These are phyloP conservation scores for Mixornis gularis DNA, from an alignment of 2,113 vertebrate species.

Conservation along the genomic window DNA sequence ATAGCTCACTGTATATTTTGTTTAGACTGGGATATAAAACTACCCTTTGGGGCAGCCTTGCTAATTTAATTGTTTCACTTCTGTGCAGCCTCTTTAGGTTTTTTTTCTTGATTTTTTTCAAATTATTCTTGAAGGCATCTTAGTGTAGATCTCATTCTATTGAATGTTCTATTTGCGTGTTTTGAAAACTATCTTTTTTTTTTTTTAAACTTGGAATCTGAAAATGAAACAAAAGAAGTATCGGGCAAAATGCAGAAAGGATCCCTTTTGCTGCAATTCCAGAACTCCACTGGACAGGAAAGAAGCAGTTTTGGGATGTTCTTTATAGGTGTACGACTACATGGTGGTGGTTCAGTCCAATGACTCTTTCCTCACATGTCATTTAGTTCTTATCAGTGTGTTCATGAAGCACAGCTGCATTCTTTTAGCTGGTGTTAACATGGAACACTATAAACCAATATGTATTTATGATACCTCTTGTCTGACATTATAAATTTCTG, in stretches of 20 bases:
- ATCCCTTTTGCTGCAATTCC: not conserved
- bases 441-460: not conserved
- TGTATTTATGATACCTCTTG: not conserved
- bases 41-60: not conserved
- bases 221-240: not conserved
- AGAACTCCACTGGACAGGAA: not conserved
- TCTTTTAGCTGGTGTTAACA: not conserved
- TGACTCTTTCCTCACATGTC: not conserved
- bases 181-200: not conserved
- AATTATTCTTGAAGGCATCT: not conserved
- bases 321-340: not conserved
- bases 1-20: not conserved
- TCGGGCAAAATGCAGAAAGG: not conserved
- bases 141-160: not conserved
- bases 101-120: not conserved
- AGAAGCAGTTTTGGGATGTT: not conserved
- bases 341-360: not conserved
- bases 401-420: not conserved
- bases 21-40: not conserved
- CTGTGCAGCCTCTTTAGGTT: not conserved
- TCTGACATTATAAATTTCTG: not conserved
- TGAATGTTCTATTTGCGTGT: not conserved
- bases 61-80: slow-evolving; percentile 1
- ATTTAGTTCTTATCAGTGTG: not conserved
- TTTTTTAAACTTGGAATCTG: not conserved